Conservation (phyloP, 2,113 vertebrate species). For the Syrmaticus mikado region DNA sequence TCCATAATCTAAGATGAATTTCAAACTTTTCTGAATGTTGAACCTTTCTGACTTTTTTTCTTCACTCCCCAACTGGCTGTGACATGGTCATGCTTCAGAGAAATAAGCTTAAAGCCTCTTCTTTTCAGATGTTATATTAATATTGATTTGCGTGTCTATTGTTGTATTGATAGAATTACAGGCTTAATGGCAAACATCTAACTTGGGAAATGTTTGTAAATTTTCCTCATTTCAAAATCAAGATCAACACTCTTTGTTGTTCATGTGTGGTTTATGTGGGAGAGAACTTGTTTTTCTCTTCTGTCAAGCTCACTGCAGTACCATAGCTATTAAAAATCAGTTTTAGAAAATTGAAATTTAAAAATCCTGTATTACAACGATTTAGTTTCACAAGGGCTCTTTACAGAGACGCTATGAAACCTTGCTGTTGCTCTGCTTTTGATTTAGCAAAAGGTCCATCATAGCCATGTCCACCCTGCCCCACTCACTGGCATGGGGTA, state of each 20-base stretch:
- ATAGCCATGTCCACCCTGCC: neutral
- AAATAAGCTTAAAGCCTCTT: neutral
- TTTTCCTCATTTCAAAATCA: neutral
- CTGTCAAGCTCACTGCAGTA: neutral
- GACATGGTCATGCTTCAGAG: neutral
- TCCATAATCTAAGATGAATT: neutral
- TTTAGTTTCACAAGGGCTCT: neutral
- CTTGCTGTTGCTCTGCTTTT: neutral
- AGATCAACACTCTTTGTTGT: neutral
- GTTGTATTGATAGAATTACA: neutral
- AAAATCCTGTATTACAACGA: neutral
- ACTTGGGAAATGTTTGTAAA: neutral
- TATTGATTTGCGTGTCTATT: neutral
- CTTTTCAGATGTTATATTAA: neutral
- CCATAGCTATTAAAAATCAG: neutral
- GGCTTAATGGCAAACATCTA: neutral
- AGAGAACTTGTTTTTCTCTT: neutral
- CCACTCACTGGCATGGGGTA: neutral
- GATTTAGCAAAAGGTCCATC: neutral
- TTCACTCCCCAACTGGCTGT: neutral
- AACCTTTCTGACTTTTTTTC: neutral
- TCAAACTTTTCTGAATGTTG: neutral
- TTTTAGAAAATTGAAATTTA: neutral
- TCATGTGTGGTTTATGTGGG: neutral
- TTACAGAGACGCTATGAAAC: neutral